Evolutionary conservation across 2,797 vertebrate species (phyloP).

Genomic region (Rhyacichthys aspro): DNA sequence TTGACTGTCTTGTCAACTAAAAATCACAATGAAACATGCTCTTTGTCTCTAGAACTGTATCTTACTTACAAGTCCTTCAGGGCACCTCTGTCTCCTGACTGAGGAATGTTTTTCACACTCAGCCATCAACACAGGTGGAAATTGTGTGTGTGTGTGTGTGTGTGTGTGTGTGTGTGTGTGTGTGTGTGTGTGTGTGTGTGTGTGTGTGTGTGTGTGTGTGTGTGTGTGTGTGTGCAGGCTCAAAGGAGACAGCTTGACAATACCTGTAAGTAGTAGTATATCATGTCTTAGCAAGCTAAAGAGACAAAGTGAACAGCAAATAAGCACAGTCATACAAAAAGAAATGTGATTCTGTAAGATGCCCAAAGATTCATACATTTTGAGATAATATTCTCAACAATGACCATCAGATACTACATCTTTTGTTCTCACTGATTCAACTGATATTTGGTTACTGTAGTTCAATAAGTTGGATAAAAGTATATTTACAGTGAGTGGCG

Average conservation of each 20-base stretch:
- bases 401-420: no score
- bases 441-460: no score
- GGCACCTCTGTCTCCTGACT: constrained; percentile 63
- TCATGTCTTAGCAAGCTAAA: constrained; percentile 73
- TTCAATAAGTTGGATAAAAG: no score
- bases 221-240: constrained; percentile 30
- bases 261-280: constrained; percentile 63
- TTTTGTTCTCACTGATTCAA: no score
- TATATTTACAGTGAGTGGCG: no score
- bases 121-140: constrained; percentile 73
- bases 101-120: constrained; percentile 77
- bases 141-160: constrained; percentile 51
- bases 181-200: constrained; percentile 18
- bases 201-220: constrained; percentile 22
- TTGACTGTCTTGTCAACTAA: constrained; percentile 30
- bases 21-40: constrained; percentile 37
- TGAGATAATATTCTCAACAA: no score
- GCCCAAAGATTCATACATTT: no score
- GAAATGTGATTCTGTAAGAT: no score
- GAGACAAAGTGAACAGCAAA: constrained; percentile 73
- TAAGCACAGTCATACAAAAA: constrained; percentile 53
- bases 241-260: constrained; percentile 58
- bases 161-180: constrained; percentile 15
- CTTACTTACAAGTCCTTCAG: constrained; percentile 52
- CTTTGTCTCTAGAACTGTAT: constrained; percentile 34